These are phyloP conservation scores for Oriolus oriolus DNA, from an alignment of 2,113 vertebrate species.

Conservation along the genomic window DNA sequence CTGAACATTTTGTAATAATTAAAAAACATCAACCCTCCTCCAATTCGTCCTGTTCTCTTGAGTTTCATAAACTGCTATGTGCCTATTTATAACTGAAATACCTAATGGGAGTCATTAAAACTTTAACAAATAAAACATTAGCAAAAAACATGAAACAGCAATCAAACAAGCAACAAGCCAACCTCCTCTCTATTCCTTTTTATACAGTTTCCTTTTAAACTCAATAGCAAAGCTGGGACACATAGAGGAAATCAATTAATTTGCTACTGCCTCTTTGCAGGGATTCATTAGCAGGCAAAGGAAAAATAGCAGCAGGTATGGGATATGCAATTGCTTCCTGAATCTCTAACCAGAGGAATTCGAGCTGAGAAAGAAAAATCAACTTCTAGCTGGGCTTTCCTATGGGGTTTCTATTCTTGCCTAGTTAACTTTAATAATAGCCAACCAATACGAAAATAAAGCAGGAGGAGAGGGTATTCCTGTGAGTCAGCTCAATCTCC, in stretches of 20 bases:
- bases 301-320: slow-evolving; percentile 40
- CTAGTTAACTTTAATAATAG: slow-evolving; percentile 74
- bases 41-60: neutral
- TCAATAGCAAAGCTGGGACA: neutral
- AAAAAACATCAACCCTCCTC: neutral
- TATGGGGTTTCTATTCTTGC: slow-evolving; percentile 69
- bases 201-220: neutral
- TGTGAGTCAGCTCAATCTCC: slow-evolving; percentile 58
- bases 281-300: slow-evolving; percentile 13
- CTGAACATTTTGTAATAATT: neutral
- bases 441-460: slow-evolving; percentile 52
- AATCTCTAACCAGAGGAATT: slow-evolving; percentile 32
- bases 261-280: neutral
- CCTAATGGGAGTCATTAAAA: neutral
- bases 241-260: slow-evolving; percentile 40
- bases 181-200: neutral
- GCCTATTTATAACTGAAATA: neutral
- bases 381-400: slow-evolving; percentile 51
- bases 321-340: neutral
- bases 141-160: neutral
- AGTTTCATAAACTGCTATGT: neutral
- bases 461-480: slow-evolving; percentile 55
- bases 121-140: neutral
- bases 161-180: neutral
- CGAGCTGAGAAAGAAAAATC: slow-evolving; percentile 67